A percentile compares a stretch with the other conserved stretches of the same genome.
Conservation (phyloP, 1,140 invertebrate genomes). For the Pseudomyrmex gracilis region DNA sequence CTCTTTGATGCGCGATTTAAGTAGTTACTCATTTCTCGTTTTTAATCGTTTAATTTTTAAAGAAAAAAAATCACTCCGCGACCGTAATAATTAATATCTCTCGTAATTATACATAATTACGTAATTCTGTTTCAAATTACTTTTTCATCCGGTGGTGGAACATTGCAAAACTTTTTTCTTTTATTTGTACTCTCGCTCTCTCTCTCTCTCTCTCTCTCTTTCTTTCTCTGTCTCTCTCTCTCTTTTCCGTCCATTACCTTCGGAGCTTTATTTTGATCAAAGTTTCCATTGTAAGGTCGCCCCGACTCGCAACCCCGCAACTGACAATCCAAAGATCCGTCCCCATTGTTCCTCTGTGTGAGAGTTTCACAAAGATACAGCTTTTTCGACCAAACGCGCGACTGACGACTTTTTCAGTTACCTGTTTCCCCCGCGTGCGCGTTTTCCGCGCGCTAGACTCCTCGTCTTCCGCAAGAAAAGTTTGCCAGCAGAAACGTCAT, state of each 20-base stretch:
- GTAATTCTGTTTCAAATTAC: neutral
- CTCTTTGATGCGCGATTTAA: too few species aligned
- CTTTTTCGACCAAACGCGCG: constrained; percentile 51
- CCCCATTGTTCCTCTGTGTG: constrained; percentile 46
- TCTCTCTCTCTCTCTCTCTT: neutral
- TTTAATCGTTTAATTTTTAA: neutral
- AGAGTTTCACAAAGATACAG: constrained; percentile 49
- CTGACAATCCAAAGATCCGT: constrained; percentile 39
- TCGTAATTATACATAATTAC: neutral
- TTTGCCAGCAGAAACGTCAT: constrained; percentile 54
- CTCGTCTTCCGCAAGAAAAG: constrained; percentile 37
- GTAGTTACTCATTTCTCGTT: too few species aligned
- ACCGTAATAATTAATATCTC: neutral
- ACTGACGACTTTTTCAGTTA: constrained; percentile 55
- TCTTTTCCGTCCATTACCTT: constrained; percentile 22
- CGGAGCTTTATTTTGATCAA: constrained; percentile 10
- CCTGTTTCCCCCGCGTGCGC: constrained; percentile 26
- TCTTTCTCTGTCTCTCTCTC: neutral
- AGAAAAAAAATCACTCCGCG: neutral
- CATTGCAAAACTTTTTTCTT: constrained; percentile 54
- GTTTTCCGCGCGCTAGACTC: neutral
- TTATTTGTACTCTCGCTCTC: neutral
- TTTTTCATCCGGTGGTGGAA: neutral
- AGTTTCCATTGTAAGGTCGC: constrained; percentile 60
- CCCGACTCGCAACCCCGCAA: constrained; percentile 27